phyloP scores from a whole-genome alignment of 2,113 vertebrate species.

The Serilophus lunatus region DNA sequence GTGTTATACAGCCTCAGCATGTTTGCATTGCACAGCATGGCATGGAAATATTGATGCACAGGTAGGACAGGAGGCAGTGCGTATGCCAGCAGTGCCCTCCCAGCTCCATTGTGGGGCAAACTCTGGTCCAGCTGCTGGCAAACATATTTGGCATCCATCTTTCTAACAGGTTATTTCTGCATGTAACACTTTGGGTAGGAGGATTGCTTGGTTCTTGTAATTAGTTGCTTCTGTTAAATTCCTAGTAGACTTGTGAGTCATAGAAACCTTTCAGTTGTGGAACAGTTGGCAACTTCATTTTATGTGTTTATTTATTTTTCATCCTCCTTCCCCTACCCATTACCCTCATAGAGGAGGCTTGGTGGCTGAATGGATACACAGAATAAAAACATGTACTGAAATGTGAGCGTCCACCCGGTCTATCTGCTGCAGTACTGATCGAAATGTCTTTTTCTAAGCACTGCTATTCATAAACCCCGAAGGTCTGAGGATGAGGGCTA shows the following conservation, averaged over 20 bases:
- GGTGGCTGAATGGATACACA: not conserved
- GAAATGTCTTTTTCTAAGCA: not conserved
- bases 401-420: not conserved
- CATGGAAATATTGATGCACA: not conserved
- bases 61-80: not conserved
- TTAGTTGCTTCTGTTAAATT: slow-evolving; percentile 60
- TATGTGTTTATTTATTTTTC: not conserved
- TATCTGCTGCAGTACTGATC: not conserved
- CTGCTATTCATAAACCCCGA: not conserved
- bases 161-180: slow-evolving; percentile 47
- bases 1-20: slow-evolving; percentile 49
- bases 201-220: slow-evolving; percentile 34
- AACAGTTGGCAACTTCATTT: slow-evolving; percentile 15
- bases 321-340: not conserved
- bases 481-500: not conserved
- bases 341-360: not conserved
- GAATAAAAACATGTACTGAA: not conserved
- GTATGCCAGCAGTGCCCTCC: not conserved
- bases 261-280: slow-evolving; percentile 24
- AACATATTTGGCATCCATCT: slow-evolving; percentile 20
- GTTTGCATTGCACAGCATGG: slow-evolving; percentile 34
- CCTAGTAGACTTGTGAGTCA: not conserved
- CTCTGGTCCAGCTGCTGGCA: not conserved
- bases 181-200: not conserved
- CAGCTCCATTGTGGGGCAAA: not conserved